phyloP scores from a whole-genome alignment of 2,888 invertebrate species.

The Eumerus sabulonum region DNA sequence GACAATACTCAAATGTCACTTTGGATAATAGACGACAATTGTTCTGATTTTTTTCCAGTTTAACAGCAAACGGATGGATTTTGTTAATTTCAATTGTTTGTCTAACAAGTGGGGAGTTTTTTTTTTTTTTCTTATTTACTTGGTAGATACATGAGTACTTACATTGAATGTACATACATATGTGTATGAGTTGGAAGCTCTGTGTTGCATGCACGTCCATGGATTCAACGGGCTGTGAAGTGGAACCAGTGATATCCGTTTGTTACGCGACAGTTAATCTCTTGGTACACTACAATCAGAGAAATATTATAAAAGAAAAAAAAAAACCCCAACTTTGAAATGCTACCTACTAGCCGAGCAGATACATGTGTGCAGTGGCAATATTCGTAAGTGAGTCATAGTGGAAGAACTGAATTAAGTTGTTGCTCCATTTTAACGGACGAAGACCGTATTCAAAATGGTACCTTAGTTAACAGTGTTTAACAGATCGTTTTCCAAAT shows the following conservation, averaged over 20 bases:
- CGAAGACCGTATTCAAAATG: conserved; percentile 4
- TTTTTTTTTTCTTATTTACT: background rate
- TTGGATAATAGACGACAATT: background rate
- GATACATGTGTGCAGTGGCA: background rate
- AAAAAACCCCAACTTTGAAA: background rate
- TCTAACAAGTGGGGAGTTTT: no score
- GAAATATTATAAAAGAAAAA: conserved; percentile 24
- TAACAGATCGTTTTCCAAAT: no score
- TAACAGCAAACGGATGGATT: conserved; percentile 6
- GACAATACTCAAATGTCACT: no score
- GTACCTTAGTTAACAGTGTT: no score
- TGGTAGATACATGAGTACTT: conserved; percentile 4
- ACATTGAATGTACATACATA: conserved; percentile 16
- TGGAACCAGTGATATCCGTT: conserved; percentile 78
- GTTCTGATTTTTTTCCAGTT: conserved; percentile 15
- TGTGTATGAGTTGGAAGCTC: conserved; percentile 6
- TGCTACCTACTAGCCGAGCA: background rate
- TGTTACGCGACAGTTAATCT: conserved; percentile 75
- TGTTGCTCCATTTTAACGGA: no score
- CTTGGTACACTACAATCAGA: conserved; percentile 59
- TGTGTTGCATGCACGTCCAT: conserved; percentile 58
- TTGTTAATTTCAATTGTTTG: background rate
- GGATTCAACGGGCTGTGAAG: conserved; percentile 77
- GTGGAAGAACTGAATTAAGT: no score
- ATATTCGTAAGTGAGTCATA: no score